phyloP scores from a whole-genome alignment of 2,113 vertebrate species.

The Athene noctua region DNA sequence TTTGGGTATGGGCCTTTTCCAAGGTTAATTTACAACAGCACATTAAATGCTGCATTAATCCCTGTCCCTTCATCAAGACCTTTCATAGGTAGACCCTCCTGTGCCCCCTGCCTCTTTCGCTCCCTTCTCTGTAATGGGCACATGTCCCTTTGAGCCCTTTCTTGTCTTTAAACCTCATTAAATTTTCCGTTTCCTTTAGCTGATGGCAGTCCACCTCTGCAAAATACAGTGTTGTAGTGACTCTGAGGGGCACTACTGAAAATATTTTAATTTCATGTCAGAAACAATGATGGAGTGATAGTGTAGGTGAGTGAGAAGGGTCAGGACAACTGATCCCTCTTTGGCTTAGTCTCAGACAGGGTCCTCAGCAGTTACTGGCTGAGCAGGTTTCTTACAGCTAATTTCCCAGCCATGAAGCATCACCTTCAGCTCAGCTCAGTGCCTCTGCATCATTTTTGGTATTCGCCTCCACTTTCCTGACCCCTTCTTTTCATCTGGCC shows the following conservation, averaged over 20 bases:
- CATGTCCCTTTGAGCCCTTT: background rate
- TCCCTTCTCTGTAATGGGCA: background rate
- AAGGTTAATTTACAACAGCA: too few relatives aligned
- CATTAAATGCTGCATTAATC: background rate
- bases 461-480: background rate
- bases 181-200: background rate
- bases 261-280: background rate
- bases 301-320: background rate
- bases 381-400: background rate
- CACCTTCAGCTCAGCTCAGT: background rate
- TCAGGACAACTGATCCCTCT: background rate
- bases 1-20: background rate
- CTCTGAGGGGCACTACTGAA: background rate
- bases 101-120: fast-evolving
- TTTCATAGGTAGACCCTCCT: background rate
- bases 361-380: background rate
- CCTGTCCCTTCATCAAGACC: background rate
- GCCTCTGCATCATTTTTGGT: background rate
- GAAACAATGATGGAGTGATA: background rate
- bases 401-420: background rate
- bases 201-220: background rate
- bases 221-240: background rate
- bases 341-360: background rate
- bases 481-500: background rate
- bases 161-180: background rate